phyloP scores from a whole-genome alignment of 1,140 invertebrate species.

The Oppia nitens region DNA sequence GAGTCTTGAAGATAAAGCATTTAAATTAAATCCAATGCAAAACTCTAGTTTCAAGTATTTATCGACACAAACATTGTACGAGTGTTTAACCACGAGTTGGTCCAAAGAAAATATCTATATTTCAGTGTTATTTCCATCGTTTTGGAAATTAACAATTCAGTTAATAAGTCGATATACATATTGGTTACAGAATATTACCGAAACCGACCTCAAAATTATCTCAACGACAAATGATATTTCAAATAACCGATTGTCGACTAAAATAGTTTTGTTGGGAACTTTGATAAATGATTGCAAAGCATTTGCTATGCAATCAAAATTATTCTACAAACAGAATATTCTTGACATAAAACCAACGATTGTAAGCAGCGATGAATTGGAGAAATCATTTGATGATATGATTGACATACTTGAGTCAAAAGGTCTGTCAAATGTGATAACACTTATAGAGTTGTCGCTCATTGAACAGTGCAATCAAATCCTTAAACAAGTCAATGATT shows the following conservation, averaged over 20 bases:
- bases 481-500: constrained; percentile 54
- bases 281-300: neutral
- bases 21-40: constrained; percentile 13
- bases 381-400: neutral
- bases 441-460: constrained; percentile 2
- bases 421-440: neutral
- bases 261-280: neutral
- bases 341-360: neutral
- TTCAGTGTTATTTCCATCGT: constrained; percentile 49
- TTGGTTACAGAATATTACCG: constrained; percentile 36
- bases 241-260: neutral
- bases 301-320: neutral
- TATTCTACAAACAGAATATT: neutral
- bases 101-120: constrained; percentile 47
- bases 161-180: constrained; percentile 51
- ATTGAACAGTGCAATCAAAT: constrained; percentile 20
- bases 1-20: constrained; percentile 30
- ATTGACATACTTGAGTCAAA: neutral
- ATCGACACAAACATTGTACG: constrained; percentile 32
- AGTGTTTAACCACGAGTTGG: constrained; percentile 48
- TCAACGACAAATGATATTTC: neutral
- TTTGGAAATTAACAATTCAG: constrained; percentile 72
- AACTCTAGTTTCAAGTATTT: constrained; percentile 28
- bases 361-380: neutral
- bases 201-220: neutral